Evolutionary conservation across 1,140 invertebrate genomes (phyloP), one percentile per base, ranked within the genome.

Genomic region (Tetraneura akinire): DNA sequence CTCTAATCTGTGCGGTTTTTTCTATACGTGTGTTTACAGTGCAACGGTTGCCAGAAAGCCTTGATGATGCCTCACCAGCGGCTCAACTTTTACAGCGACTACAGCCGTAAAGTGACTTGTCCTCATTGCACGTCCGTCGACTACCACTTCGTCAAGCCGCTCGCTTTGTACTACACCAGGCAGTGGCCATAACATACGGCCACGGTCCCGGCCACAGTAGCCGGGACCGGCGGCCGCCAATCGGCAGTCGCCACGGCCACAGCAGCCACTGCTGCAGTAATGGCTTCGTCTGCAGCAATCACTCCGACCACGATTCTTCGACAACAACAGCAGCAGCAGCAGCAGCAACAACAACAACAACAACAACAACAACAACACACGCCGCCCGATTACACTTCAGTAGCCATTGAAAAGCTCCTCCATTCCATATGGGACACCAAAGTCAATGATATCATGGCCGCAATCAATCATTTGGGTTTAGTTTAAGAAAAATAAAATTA

Each of bases 41-140:
- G 95, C 88, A 96, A 95, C 89, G 91, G 89, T 84, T 96, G 95
- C 88, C 91, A 91, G 86, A 93, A 94, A 86, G 90, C 93, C 26
- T 89, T 96, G 74, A 89, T 96, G 78, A 91, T 96, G 83, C 90
- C 93, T 84, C 92, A 94, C 84, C 93, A 96, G 86, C 90, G 94
- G 82, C 88, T 96, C 81, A 93, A 94, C 87, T 98, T 92, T 89
- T 97, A 95, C 89, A 97, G 94, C 83, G 95, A 98, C 87, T 98
- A 97, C 89, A 97, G 94, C 86, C 94, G 95, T 84, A 91, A 92
- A 83, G 91, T 96, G 83, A 91, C 92, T 80, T 98, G 96, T 87
- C 94, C 94, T 11, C 93, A 94, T 85, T 98, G 96, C 89, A 91
- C 92, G 82, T 90, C 91, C 18, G 88, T 95, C 81, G 96, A 97